These are phyloP conservation scores for Moxostoma hubbsi DNA, from an alignment of 2,797 vertebrate genomes.

Conservation along the genomic window DNA sequence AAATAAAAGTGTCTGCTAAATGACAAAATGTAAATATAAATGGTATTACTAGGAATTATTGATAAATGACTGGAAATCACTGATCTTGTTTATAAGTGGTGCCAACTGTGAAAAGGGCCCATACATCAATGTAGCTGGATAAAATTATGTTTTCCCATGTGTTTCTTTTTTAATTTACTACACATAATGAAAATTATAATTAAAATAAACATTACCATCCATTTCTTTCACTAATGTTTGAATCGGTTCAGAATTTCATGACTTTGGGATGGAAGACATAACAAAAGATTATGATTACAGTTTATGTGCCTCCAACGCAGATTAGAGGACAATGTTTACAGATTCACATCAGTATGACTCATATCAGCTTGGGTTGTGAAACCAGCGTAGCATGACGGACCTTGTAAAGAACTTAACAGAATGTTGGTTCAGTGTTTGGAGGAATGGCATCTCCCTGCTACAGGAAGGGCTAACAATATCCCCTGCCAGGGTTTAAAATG, in stretches of 20 bases:
- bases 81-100: neutral
- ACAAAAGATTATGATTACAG: constrained; percentile 40
- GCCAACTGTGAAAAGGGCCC: neutral
- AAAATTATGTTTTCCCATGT: constrained; percentile 10
- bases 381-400: constrained; percentile 28
- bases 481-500: neutral
- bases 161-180: constrained; percentile 14
- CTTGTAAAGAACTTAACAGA: constrained; percentile 36
- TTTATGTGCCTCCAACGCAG: constrained; percentile 33
- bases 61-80: constrained; percentile 3
- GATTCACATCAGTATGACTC: constrained; percentile 35
- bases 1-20: no score
- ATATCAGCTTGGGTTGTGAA: constrained; percentile 34
- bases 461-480: neutral
- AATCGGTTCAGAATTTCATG: constrained; percentile 27
- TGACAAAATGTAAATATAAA: neutral
- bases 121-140: neutral
- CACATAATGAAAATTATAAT: constrained; percentile 20
- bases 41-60: neutral
- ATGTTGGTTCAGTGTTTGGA: constrained; percentile 22
- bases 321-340: constrained; percentile 43
- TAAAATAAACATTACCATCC: constrained; percentile 20
- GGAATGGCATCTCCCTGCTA: constrained; percentile 9
- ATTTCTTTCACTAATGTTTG: constrained; percentile 3
- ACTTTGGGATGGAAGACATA: constrained; percentile 17